Evolutionary conservation across 2,113 vertebrate species (phyloP).

Genomic region (Hucho hucho): DNA sequence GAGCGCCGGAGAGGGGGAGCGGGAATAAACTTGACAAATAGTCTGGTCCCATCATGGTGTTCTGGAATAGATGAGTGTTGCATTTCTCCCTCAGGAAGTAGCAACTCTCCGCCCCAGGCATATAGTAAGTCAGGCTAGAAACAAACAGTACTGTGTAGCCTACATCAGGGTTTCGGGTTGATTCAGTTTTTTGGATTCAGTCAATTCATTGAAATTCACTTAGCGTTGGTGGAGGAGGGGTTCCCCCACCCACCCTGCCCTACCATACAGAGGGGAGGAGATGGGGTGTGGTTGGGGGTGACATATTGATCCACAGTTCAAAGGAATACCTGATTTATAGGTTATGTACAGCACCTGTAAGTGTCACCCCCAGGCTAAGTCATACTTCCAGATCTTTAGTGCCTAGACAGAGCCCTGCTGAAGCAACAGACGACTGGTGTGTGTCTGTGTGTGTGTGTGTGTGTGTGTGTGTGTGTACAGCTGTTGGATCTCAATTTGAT

Average conservation of each 20-base stretch:
- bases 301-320: constrained; percentile 25
- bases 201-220: too few species aligned
- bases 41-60: not conserved
- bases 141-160: too few species aligned
- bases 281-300: not conserved
- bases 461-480: not conserved
- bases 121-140: too few species aligned
- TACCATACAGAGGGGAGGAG: not conserved
- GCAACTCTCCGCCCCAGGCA: not conserved
- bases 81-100: not conserved
- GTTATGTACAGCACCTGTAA: constrained; percentile 10
- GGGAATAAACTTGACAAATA: too few species aligned
- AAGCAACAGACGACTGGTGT: not conserved
- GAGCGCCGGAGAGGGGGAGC: too few species aligned
- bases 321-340: constrained; percentile 33
- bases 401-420: constrained; percentile 28
- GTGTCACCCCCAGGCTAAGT: constrained; percentile 36
- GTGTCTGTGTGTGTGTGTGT: not conserved
- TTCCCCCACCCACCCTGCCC: not conserved
- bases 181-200: too few species aligned
- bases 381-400: constrained; percentile 32
- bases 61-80: not conserved
- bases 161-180: too few species aligned
- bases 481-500: too few species aligned
- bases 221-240: not conserved